phyloP scores from a whole-genome alignment of 2,888 invertebrate genomes.

The Mongoloraphidia duomilia region DNA sequence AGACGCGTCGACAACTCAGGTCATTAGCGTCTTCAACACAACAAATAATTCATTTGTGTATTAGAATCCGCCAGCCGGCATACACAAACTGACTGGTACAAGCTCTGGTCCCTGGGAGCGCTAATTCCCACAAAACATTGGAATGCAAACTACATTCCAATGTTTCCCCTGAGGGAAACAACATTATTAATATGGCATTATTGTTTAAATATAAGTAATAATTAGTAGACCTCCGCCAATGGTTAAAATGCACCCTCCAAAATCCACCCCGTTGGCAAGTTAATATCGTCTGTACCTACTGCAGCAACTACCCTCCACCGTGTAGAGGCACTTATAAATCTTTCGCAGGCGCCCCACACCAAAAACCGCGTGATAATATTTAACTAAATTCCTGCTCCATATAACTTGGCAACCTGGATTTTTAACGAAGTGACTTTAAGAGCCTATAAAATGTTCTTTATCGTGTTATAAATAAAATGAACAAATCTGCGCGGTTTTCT shows the following conservation, averaged over 20 bases:
- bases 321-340: conserved; percentile 25
- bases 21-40: too few relatives aligned
- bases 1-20: too few relatives aligned
- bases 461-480: conserved; percentile 5
- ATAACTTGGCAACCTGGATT: conserved; percentile 24
- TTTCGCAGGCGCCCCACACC: conserved; percentile 28
- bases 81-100: too few relatives aligned
- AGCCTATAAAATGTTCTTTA: conserved; percentile 6
- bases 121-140: too few relatives aligned
- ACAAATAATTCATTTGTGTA: too few relatives aligned
- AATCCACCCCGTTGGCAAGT: conserved; percentile 22
- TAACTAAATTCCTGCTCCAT: conserved; percentile 32
- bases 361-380: conserved; percentile 27
- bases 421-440: conserved; percentile 10
- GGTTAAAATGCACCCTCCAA: conserved; percentile 4
- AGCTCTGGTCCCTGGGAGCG: too few relatives aligned
- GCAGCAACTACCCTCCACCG: conserved; percentile 9
- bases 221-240: too few relatives aligned
- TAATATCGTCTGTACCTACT: conserved; percentile 25
- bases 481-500: neutral
- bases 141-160: too few relatives aligned
- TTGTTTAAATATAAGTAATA: too few relatives aligned
- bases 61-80: too few relatives aligned
- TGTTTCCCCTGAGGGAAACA: too few relatives aligned
- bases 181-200: too few relatives aligned